Evolutionary conservation across 2,113 vertebrate species (phyloP), one percentile per base, ranked within the genome.

Genomic region (Gnathonemus echidnorhynchus): DNA sequence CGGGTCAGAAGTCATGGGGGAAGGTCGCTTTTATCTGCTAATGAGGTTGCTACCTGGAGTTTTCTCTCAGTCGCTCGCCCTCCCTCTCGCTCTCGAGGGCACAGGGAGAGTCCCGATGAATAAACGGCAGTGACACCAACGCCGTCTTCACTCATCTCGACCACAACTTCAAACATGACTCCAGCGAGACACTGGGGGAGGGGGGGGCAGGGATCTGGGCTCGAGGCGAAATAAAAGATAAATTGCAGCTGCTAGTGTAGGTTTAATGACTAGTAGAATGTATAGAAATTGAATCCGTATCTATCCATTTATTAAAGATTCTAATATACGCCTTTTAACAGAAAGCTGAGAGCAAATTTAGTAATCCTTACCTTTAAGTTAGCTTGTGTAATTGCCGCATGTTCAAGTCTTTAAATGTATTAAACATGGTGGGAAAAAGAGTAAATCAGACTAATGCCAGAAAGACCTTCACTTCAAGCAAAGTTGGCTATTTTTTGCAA

Each of bases 1-100:
- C 19, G 70, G 85, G 88, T 87, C 88, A 91, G 70, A 70, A 85
- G 90, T 88, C 89, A 87, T 27, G 53, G 85, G 88, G 52, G 86
- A 91, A 89, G 88, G 88, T 89, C 70, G 62, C 89, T 91, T 91
- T 89, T 48, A 91, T 91, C 70, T 88, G 39, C 84, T 91, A 89
- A 89, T 89, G 85, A 89, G 70, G 66, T 89, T 21, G 31, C 89
- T 90, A 90, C 89, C 89, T 90, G 89, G 21, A 87, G 89, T 48
- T 90, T 86, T 24, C 15, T 17, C 45, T 70, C n/a, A 66, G 53
- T 48, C 89, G 21, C 42, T 5, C 15, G 0, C n/a, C 35, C 86
- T 11, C 39, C n/a, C 62, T 42, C 62, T 77, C 48, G 1, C 58
- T 80, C 66, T 80, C 3, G 31, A 45, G 46, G 39, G 58, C 24